Evolutionary conservation across 2,797 vertebrate species (phyloP), one percentile per base, ranked within the genome.

Genomic region (Syngnathus rostellatus): DNA sequence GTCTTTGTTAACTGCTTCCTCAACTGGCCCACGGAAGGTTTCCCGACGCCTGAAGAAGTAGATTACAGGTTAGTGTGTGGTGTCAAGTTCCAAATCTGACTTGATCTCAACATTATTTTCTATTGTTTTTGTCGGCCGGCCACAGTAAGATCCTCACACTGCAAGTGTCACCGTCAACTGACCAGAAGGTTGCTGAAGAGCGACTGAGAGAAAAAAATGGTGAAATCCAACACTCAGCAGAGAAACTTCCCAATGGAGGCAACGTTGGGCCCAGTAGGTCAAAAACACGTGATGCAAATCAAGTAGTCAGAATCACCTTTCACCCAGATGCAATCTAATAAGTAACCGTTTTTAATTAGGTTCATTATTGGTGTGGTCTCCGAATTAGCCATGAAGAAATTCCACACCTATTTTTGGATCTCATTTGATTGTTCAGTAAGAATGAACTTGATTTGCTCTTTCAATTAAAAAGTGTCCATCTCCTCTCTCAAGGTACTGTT

Each of bases 1-100:
- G 92, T 95, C 73, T 95, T 92, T 68, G 55, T 90, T 62, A 97
- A 97, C 82, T 97, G 95, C 70, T 88, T 93, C 62, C 25, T 95
- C 55, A 97, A 96, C 86, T 97, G 95, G 95, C 95, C 95, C 0
- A 17, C 4, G 0, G 90, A 94, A 71, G 80, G 91, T 23, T 96
- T 97, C 74, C 92, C 90, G 0, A 90, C 93, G 1, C 93, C 93
- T 0, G 92, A 95, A 19, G 94, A 96, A 72, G 85, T 91, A 3
- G 87, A 86, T 73, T 93, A 92, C 81, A 93, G 77, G 94, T 94
- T 46, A 86, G 91, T 75, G 40, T 74, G 40, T 23, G 37, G 14
- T 11, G 12, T 38, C 14, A 25, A 9, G 9, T 21, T 25, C 5
- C 48, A 40, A 41, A 51, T 16, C 16, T 7, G 23, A n/a, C 31